Percentiles rank a stretch among this genome's conserved stretches.
phyloP scores from a whole-genome alignment of 2,797 vertebrate genomes.

The Heteromormyrus szaboi region DNA sequence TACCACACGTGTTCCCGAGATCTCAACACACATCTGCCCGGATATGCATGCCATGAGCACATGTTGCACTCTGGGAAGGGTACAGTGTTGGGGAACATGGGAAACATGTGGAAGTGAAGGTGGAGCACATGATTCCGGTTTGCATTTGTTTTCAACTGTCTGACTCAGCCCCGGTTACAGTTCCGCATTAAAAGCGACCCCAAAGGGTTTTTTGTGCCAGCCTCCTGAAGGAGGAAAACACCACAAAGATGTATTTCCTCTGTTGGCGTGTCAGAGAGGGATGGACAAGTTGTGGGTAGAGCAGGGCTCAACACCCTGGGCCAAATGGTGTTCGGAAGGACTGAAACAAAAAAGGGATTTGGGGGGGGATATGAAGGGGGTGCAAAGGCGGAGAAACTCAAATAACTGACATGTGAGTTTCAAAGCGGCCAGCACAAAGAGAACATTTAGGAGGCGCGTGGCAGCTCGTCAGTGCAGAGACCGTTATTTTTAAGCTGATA shows the following conservation, averaged over 20 bases:
- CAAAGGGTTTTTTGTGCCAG: background rate
- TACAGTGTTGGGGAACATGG: background rate
- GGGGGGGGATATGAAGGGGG: background rate
- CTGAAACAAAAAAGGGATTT: background rate
- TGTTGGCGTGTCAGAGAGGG: background rate
- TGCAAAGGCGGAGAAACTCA: background rate
- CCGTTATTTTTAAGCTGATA: background rate
- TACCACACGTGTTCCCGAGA: background rate
- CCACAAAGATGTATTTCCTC: background rate
- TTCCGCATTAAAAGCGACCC: background rate
- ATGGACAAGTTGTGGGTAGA: background rate
- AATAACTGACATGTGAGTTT: background rate
- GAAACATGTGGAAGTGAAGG: background rate
- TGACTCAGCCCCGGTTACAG: background rate
- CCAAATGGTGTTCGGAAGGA: background rate
- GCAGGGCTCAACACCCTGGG: background rate
- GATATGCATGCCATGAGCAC: background rate
- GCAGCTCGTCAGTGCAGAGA: background rate
- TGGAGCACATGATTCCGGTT: background rate
- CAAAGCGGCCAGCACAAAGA: background rate
- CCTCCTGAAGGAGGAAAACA: background rate
- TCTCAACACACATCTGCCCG: background rate
- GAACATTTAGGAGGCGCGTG: background rate
- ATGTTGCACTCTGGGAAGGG: background rate
- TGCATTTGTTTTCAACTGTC: background rate